Evolutionary conservation across 2,888 invertebrate species (phyloP), one percentile per base, ranked within the genome.

Genomic region (Rhamphomyia laevipes): DNA sequence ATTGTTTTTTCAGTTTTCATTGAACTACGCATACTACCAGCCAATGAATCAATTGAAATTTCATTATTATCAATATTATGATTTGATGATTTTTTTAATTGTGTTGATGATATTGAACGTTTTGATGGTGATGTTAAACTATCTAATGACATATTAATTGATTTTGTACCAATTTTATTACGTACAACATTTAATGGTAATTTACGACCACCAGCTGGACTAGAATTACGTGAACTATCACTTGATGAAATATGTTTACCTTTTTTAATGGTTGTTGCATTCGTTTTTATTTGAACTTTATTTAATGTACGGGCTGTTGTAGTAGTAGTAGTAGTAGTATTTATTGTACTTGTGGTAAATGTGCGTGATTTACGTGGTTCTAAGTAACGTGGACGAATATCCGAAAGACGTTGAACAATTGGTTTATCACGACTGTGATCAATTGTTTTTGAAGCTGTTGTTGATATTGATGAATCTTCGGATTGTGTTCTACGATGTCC

Each of bases 381-480:
- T 56, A 82, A 63, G 58, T 82, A 82, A 18, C 82, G 72, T 1
- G 84, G 77, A 53, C 80, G 78, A 56, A 70, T 60, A 17, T 66
- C 66, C 1, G 62, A 54, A 11, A 63, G 46, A 2, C 63, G 61
- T 11, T 54, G 49, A 11, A 48, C 48, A 48, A 52, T 50, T 17
- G 51, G 48, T 43, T 56, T 58, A 45, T 27, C 15, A 45, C 30
- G 45, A 21, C 11, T 38, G 13, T 42, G 18, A 11, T 44, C 11
- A 11, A 52, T 53, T 51, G 53, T 15, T 45, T 40, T 23, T 48
- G 52, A 21, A 13, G 42, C 38, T 40, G 38, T 6, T 16, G 12
- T 37, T 3, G 53, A 53, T 1, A 55, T 33, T 40, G 53, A 53
- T 10, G 68, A 63, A 23, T 69, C 65, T 53, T 70, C 70, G 2